Base-by-base conservation (phyloP, 2,888 invertebrate species). In the Acleris laterana region DNA sequence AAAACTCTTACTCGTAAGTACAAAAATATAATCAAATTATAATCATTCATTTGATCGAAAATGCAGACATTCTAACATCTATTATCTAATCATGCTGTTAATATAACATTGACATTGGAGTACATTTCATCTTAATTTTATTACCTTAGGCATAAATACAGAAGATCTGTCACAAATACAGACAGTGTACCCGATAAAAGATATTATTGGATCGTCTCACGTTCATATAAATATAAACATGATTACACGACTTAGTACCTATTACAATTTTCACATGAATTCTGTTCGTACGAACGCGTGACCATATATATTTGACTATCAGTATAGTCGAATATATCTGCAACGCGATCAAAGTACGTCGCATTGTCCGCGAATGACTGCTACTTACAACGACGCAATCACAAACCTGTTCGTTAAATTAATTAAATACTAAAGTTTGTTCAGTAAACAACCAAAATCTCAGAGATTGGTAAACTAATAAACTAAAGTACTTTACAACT, bases 1-100 rank as follows among this genome's bases (percentile, higher is more conserved):
- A 84, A 71, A 76, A 75, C 77, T 75, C 78, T 84, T 90, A 75
- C 77, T 75, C 78, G 84, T 90, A 89, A 89, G 90, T 90, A 90
- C 88, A 84, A 83, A 32, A 32, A 11, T 32, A 25, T 25, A 25
- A 25, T 25, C 25, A 77, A 85, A 89, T 88, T 87, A 89, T 88
- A 84, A 75, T 74, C 80, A 82, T 77, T 70, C 82, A 83, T 75
- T 74, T 79, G n/a, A 68, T 69, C 57, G 7, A 20, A 51, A 52
- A 53, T 51, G 53, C 50, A 61, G 13, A 22, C 25, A 22, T 38
- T 42, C 20, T 16, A n/a, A 48, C 1, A 32, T n/a, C n/a, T n/a
- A n/a, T 49, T 22, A 32, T 38, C 38, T 11, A 57, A 25, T 49
- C 60, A 61, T 61, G 49, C 60, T n/a, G 17, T 49, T 49, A 20